Evolutionary conservation across 1,140 invertebrate genomes (phyloP), one percentile per base, ranked within the genome.

Genomic region (Mactra quadrangularis): DNA sequence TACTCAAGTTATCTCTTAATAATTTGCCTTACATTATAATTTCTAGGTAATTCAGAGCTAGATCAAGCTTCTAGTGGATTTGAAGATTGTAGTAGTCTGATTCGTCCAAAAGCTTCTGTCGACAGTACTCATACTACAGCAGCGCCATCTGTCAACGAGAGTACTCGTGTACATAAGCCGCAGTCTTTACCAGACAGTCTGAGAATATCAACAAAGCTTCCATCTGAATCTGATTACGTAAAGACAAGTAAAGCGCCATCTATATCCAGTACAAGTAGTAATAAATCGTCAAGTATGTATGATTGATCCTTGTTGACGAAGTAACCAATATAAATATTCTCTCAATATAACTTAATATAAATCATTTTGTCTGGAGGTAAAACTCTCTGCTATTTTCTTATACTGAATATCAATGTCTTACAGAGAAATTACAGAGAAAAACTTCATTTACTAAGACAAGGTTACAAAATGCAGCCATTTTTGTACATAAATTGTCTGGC

Each of bases 51-150:
- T 29, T 83, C 84, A 2, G 89, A 91, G 75, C 87, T 86, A 4
- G 90, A 92, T 38, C 88, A 89, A 38, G 90, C 89, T 1, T 92
- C 91, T 31, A 92, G 91, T 87, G 91, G 90, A 11, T 92, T 92
- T 89, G 91, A 90, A 82, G 91, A 92, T 81, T 89, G 87, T 11
- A 87, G 83, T 29, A 91, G 90, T 74, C 87, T 81, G 83, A 89
- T 74, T 27, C 82, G 82, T 1, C 86, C 85, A 19, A 86, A 88
- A 22, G 60, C 77, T 50, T 74, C 87, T n/a, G 71, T 84, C 0
- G 87, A 89, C 52, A 85, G 84, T 25, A 83, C 83, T 2, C 82
- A 85, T 25, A 68, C 86, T n/a, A 87, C 79, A 11, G 79, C 79
- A 72, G 79, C 79, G 0, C 79, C 79, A 17, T 82, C 79, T 35